Conservation (phyloP, 2,888 invertebrate genomes). For the Trissolcus brochymenae region DNA sequence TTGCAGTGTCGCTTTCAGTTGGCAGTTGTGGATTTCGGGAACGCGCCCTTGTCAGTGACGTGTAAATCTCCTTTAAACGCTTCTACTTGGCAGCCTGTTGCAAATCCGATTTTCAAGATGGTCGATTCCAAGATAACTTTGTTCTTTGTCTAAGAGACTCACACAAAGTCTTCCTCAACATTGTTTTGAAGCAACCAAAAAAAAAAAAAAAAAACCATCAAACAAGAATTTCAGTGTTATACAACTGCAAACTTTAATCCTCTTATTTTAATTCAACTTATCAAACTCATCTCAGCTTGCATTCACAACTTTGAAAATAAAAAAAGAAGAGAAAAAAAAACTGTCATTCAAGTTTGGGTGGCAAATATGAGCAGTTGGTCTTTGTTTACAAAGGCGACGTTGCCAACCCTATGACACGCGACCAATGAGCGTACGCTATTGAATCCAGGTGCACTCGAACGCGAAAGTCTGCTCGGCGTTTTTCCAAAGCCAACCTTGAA, state of each 20-base stretch:
- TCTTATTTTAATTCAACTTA: too few species aligned
- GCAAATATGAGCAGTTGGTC: constrained; percentile 4
- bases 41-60: constrained; percentile 6
- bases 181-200: too few species aligned
- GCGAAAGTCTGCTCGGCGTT: constrained; percentile 29
- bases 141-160: background rate
- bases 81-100: constrained; percentile 10
- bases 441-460: constrained; percentile 35
- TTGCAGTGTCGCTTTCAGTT: too few species aligned
- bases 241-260: too few species aligned
- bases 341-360: too few species aligned
- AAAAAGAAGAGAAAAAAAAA: too few species aligned
- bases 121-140: constrained; percentile 15
- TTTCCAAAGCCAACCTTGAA: constrained; percentile 37
- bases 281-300: too few species aligned
- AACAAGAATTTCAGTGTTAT: too few species aligned
- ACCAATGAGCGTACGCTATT: constrained; percentile 19
- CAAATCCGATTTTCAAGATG: constrained; percentile 37
- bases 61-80: constrained; percentile 18
- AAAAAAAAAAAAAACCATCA: too few species aligned
- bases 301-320: too few species aligned
- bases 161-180: background rate
- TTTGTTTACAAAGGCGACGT: constrained; percentile 25
- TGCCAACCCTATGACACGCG: constrained; percentile 15
- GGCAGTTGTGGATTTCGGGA: too few species aligned